These are phyloP conservation scores for Cassiopea xamachana DNA, from an alignment of 30 jellyfish, hydroid and myxozoan genomes.

Conservation along the genomic window DNA sequence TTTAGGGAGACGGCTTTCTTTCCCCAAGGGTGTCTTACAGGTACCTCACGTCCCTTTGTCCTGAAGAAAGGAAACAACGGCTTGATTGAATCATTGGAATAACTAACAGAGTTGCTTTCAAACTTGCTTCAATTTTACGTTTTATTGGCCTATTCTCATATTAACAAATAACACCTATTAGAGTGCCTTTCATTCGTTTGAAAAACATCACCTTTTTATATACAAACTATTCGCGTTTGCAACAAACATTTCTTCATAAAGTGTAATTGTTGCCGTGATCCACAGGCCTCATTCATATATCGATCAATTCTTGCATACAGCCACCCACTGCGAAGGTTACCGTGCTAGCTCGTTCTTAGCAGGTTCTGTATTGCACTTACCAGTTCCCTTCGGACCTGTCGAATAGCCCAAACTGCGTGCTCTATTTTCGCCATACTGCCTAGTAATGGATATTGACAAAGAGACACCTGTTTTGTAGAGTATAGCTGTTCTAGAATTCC, in stretches of 20 bases:
- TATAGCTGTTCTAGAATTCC: background rate
- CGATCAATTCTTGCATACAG: conserved; percentile 73
- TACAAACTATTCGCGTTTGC: background rate
- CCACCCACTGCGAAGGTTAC: conserved; percentile 55
- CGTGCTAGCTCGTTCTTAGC: conserved; percentile 40
- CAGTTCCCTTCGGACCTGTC: conserved; percentile 64
- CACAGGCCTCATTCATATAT: conserved; percentile 37
- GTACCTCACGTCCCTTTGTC: background rate
- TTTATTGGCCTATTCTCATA: background rate
- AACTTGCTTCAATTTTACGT: background rate
- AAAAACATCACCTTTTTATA: no score
- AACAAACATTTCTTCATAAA: conserved; percentile 58
- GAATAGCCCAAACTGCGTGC: conserved; percentile 54
- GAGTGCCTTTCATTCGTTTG: no score
- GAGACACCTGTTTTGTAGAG: conserved; percentile 56
- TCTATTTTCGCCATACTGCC: conserved; percentile 21
- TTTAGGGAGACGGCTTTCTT: no score
- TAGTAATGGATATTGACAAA: conserved; percentile 52
- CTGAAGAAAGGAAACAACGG: background rate
- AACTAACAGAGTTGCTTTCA: background rate
- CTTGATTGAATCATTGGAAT: background rate
- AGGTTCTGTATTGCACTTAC: conserved; percentile 63
- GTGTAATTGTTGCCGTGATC: conserved; percentile 67
- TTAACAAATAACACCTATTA: no score
- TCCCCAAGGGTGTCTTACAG: no score